Conservation (phyloP, 2,797 vertebrate genomes). For the Anguilla obscura region DNA sequence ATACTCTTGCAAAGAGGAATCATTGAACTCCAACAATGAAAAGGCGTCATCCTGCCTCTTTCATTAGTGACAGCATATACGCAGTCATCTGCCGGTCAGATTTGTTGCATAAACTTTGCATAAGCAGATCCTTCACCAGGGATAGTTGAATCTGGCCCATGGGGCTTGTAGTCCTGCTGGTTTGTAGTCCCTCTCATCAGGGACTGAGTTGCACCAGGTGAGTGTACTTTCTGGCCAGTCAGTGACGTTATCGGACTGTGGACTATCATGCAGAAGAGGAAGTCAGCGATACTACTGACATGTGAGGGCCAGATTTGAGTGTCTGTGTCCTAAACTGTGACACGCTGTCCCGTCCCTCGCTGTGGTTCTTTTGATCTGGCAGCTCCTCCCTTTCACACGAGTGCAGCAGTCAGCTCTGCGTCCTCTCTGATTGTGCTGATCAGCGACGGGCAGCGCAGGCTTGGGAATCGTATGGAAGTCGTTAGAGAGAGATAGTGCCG, state of each 20-base stretch:
- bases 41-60: neutral
- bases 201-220: too few species aligned
- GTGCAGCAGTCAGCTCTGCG: neutral
- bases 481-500: conserved; percentile 46
- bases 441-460: neutral
- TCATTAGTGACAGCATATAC: neutral
- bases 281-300: neutral
- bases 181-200: neutral
- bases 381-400: neutral
- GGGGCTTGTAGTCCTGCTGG: neutral
- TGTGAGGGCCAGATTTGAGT: neutral
- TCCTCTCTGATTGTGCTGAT: conserved; percentile 7
- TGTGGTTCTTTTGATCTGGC: neutral
- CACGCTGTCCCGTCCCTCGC: neutral
- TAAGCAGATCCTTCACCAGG: neutral
- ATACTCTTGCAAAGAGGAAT: neutral
- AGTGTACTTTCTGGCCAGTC: neutral
- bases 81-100: neutral
- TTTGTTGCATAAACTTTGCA: neutral
- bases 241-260: too few species aligned
- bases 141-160: neutral
- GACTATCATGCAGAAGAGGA: too few species aligned
- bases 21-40: neutral
- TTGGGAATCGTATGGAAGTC: neutral
- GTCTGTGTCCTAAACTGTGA: too few species aligned